Percentiles rank a stretch among this genome's conserved stretches.
Conservation (phyloP, 2,113 vertebrate species). For the Brachyhypopomus gauderio region DNA sequence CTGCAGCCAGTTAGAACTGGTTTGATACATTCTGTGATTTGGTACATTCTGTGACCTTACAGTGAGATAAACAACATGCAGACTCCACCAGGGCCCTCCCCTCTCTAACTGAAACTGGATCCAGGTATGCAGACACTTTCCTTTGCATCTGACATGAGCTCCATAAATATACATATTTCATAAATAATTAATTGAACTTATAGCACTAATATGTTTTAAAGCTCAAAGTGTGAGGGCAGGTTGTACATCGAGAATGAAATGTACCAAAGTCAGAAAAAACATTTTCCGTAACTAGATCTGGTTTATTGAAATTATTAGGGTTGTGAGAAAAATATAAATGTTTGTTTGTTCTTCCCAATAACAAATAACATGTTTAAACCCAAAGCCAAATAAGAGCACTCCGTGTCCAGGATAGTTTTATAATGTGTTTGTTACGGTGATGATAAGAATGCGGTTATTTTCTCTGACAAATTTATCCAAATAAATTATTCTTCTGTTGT, state of each 20-base stretch:
- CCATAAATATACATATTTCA: neutral
- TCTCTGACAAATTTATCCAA: no score
- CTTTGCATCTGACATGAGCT: neutral
- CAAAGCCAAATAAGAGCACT: no score
- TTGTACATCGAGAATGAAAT: neutral
- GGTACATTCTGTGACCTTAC: slow-evolving; percentile 59
- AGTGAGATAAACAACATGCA: slow-evolving; percentile 66
- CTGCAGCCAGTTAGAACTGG: slow-evolving; percentile 61
- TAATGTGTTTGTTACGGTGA: no score
- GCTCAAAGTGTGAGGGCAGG: neutral
- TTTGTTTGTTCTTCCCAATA: no score
- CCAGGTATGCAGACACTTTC: slow-evolving; percentile 34
- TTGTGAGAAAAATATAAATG: no score
- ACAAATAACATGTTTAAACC: no score
- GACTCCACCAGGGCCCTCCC: slow-evolving; percentile 47
- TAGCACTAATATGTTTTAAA: slow-evolving; percentile 11
- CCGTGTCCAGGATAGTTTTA: no score
- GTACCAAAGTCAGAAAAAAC: no score
- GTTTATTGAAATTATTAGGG: no score
- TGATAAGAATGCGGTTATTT: no score
- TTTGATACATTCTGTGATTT: no score
- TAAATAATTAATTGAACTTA: slow-evolving; percentile 4
- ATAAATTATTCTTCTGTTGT: neutral
- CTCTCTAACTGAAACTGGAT: slow-evolving; percentile 62
- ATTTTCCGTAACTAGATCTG: no score